Conservation (phyloP, 1,140 invertebrate genomes). For the Nephila pilipes region DNA sequence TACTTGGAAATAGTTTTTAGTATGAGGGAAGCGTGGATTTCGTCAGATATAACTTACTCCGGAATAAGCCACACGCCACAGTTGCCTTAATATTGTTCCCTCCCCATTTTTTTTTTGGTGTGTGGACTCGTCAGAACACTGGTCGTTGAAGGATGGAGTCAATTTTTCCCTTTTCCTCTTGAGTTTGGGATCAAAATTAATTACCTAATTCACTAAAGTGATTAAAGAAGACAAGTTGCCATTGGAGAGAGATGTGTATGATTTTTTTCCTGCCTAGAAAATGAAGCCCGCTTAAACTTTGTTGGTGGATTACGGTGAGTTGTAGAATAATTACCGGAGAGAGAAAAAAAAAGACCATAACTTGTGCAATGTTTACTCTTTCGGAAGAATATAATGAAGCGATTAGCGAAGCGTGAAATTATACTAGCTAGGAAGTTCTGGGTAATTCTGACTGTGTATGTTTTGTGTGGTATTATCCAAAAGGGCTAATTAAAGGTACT, state of each 20-base stretch:
- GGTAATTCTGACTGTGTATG: neutral
- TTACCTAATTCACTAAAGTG: constrained; percentile 50
- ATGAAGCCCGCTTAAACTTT: neutral
- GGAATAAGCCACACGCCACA: neutral
- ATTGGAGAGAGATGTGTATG: neutral
- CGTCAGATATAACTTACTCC: neutral
- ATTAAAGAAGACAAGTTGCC: constrained; percentile 30
- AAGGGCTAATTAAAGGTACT: neutral
- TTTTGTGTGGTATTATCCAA: neutral
- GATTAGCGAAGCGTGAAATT: constrained; percentile 4
- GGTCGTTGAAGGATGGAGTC: constrained; percentile 14
- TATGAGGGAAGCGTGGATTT: neutral
- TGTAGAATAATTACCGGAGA: neutral
- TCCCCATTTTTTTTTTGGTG: neutral
- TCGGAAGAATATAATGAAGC: constrained; percentile 18
- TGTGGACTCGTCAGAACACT: neutral
- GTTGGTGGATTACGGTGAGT: neutral
- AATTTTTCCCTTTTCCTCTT: constrained; percentile 2
- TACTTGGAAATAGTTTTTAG: constrained; percentile 64
- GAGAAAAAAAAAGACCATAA: neutral
- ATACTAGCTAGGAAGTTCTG: neutral
- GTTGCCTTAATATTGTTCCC: constrained; percentile 31
- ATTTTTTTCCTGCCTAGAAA: neutral
- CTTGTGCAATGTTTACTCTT: neutral
- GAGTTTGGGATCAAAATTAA: constrained; percentile 20